These are phyloP conservation scores for Paedocypris sp. DNA, from an alignment of 2,113 vertebrate genomes.

Conservation along the genomic window DNA sequence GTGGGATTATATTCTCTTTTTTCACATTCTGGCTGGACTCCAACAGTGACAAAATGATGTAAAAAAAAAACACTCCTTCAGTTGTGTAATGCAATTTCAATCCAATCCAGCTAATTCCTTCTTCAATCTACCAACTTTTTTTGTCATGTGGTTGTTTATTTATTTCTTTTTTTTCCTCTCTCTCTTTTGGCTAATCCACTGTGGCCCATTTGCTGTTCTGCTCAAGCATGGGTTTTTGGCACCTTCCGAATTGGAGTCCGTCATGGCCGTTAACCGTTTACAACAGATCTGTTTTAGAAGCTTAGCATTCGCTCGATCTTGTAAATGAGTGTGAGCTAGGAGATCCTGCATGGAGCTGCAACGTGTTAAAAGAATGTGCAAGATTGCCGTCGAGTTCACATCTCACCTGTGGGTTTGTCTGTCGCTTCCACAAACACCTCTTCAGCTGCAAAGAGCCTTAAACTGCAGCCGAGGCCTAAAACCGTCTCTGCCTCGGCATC, in stretches of 20 bases:
- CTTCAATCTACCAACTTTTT: not conserved
- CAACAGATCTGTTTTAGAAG: conserved; percentile 2
- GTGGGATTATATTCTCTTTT: too few relatives aligned
- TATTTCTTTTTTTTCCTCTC: too few relatives aligned
- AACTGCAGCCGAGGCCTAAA: not conserved
- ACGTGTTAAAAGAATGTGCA: conserved; percentile 27
- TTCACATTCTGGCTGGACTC: too few relatives aligned
- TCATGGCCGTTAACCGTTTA: not conserved
- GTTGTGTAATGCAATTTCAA: not conserved
- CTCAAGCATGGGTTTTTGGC: not conserved
- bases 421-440: conserved; percentile 32
- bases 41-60: too few relatives aligned
- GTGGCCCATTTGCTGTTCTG: not conserved
- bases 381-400: conserved; percentile 29
- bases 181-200: conserved; percentile 4
- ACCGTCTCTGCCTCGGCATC: not conserved
- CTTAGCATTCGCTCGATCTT: conserved; percentile 6
- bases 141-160: not conserved
- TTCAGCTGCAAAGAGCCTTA: conserved; percentile 11
- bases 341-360: conserved; percentile 24
- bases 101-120: conserved; percentile 3
- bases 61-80: too few relatives aligned
- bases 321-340: conserved; percentile 28
- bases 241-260: not conserved
- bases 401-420: conserved; percentile 34